Evolutionary conservation across 2,113 vertebrate genomes (phyloP), one percentile per base, ranked within the genome.

Genomic region (Lasiurus borealis): DNA sequence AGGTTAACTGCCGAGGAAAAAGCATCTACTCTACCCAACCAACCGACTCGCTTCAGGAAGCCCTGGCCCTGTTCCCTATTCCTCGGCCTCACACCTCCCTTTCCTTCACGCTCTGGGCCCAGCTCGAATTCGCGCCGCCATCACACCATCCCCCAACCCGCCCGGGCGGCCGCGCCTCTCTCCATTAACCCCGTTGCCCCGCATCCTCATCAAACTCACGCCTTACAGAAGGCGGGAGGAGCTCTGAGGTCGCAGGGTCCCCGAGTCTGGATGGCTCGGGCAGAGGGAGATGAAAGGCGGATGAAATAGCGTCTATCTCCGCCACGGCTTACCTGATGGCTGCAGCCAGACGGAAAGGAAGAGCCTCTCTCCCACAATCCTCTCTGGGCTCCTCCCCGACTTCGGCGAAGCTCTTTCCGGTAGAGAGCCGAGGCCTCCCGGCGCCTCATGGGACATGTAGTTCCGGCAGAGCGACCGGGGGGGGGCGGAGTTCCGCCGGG

Each of bases 281-380:
- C 1, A 0, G 21, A 48, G 0, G 5, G 11, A 5, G 98, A 98
- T 98, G 29, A 31, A 2, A 1, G 1, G 4, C 92, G 99, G 99
- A 99, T 98, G 10, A 2, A 18, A 9, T 11, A 27, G 0, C 40
- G 19, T 82, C 88, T 5, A 0, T 1, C 0, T 4, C 0, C 5
- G 0, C 0, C 6, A 0, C 0, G 0, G 14, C 69, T 0, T 86
- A 97, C 99, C 98, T 99, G 98, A 99, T 99, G 98, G 99, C 98
- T 68, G 98, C 98, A 98, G 75, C 96, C 97, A 98, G 95, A 98
- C 98, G 99, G 98, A 99, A 99, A 99, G 98, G 98, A 98, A 96
- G 96, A 57, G 0, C 5, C 2, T 14, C 0, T 4, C 97, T 94
- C 99, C 99, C 99, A 98, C 98, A 98, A 98, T 96, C 97, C 99